A percentile compares a stretch with the other conserved stretches of the same genome.
phyloP scores from a whole-genome alignment of 1,140 invertebrate genomes.

The Tetramorium parvispinum region DNA sequence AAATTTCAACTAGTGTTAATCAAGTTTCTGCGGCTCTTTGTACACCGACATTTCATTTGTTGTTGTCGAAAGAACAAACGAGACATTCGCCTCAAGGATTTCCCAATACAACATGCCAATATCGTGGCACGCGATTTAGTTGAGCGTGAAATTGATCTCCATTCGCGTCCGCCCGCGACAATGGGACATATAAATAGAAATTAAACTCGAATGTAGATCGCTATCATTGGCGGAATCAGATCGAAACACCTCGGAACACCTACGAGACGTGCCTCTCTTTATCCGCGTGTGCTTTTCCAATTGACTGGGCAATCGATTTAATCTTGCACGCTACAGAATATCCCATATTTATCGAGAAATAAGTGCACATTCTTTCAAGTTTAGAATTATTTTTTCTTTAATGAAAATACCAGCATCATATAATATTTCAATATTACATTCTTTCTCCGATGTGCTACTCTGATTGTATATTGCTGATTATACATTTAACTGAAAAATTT shows the following conservation, averaged over 20 bases:
- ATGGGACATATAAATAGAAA: conserved; percentile 63
- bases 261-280: conserved; percentile 49
- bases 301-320: background rate
- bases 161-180: conserved; percentile 38
- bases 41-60: background rate
- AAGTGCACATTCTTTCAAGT: too few relatives aligned
- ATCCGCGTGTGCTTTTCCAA: conserved; percentile 28
- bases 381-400: background rate
- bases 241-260: conserved; percentile 45
- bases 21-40: background rate
- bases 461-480: background rate
- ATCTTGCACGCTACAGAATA: background rate
- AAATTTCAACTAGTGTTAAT: conserved; percentile 20
- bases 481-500: conserved; percentile 53
- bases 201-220: conserved; percentile 32
- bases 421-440: background rate
- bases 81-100: conserved; percentile 50
- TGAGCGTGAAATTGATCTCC: conserved; percentile 69
- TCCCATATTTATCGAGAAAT: background rate
- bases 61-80: conserved; percentile 26
- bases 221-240: conserved; percentile 49
- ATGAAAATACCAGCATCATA: background rate
- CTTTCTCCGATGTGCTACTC: background rate
- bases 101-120: conserved; percentile 23
- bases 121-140: conserved; percentile 44